Base-by-base conservation (phyloP, 2,797 vertebrate genomes). In the Bucorvus abyssinicus region DNA sequence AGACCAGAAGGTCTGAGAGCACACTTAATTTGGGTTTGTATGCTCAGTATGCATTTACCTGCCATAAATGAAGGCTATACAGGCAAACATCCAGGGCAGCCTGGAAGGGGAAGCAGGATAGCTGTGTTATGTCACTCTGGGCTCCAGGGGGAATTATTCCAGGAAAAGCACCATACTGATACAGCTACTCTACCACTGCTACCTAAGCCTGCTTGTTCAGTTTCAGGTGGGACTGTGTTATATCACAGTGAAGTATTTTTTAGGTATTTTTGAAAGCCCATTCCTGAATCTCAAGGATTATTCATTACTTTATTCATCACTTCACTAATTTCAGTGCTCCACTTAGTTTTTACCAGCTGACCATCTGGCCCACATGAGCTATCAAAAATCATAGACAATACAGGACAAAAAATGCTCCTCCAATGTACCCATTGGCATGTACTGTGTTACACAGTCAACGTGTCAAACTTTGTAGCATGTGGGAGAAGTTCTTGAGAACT, bases 301-400 rank as follows among this genome's bases (percentile, higher is more conserved):
- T 52, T 83, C 0, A 40, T 45, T 76, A 36, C 13, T 81, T 92
- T 70, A 64, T 78, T 79, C 2, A 69, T 57, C 4, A 1, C 21
- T 87, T 91, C 67, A 87, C 21, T 79, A 44, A 87, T 55, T 86
- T 73, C 47, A 76, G 49, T 69, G 26, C 30, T 69, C 34, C n/a
- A 32, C 45, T 61, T 26, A 73, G 3, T 52, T 83, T 89, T 79
- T 73, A 73, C 23, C 50, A 57, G n/a, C 8, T 59, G 50, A 82
- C 57, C 22, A 64, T 49, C n/a, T 74, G 68, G 53, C 30, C 29
- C 63, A 53, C 15, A 70, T 0, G 2, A 73, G 65, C 40, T 5
- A 53, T 70, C 10, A 56, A 50, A 65, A 59, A 53, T n/a, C 24
- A 60, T 10, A 27, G 21, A 65, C 61, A 59, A 52, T 14, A 60